Conservation (phyloP, 2,888 invertebrate species). For the Magallana nippona region DNA sequence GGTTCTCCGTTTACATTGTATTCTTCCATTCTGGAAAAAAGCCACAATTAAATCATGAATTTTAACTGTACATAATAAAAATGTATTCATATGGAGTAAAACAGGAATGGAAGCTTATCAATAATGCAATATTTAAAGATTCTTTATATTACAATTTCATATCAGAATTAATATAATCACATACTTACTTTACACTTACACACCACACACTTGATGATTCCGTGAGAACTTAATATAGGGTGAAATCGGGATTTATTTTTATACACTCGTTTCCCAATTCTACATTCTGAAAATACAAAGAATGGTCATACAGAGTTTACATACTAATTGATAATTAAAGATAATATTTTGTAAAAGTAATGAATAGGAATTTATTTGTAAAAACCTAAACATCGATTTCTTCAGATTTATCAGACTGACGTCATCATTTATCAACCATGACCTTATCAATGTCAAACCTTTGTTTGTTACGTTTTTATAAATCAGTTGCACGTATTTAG, state of each 20-base stretch:
- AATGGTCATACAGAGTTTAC: neutral
- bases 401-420: too few species aligned
- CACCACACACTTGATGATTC: conserved; percentile 39
- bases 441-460: too few species aligned
- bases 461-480: too few species aligned
- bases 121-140: neutral
- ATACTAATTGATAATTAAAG: neutral
- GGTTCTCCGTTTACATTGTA: conserved; percentile 36
- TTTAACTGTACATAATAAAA: neutral
- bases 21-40: conserved; percentile 36
- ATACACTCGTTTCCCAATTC: conserved; percentile 38
- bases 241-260: conserved; percentile 40
- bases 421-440: too few species aligned
- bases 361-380: too few species aligned
- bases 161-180: neutral
- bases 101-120: too few species aligned
- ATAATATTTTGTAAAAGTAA: too few species aligned
- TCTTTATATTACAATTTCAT: neutral
- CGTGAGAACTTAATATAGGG: conserved; percentile 35
- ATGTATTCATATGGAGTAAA: too few species aligned
- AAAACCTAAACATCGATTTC: too few species aligned
- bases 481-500: too few species aligned
- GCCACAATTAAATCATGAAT: neutral
- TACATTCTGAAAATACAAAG: conserved; percentile 36
- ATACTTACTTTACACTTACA: conserved; percentile 41